Conservation (phyloP, 2,888 invertebrate genomes). For the Syrista parreyssii region DNA sequence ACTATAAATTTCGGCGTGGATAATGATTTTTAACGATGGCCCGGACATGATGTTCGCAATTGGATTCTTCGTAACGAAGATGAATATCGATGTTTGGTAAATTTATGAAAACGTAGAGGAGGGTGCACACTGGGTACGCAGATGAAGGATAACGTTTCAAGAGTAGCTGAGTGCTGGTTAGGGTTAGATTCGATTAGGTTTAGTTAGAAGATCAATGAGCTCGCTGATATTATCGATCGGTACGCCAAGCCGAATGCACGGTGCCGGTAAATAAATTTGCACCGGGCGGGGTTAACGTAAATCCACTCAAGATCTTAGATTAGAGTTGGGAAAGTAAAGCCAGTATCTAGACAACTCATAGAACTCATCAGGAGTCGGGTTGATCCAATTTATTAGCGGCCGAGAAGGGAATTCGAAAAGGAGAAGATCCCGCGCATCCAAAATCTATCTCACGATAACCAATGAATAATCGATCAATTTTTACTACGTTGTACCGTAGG, state of each 20-base stretch:
- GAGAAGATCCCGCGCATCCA: neutral
- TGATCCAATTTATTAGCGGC: conserved; percentile 64
- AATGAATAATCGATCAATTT: neutral
- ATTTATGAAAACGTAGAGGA: neutral
- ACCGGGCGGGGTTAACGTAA: conserved; percentile 42
- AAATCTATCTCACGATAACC: neutral
- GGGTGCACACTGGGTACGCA: neutral
- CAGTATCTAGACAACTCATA: conserved; percentile 56
- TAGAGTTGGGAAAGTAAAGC: conserved; percentile 61
- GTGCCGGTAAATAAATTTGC: conserved; percentile 33
- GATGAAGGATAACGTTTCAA: neutral
- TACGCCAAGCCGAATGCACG: neutral
- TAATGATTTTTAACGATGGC: too few relatives aligned
- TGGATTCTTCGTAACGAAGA: too few relatives aligned
- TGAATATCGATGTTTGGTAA: neutral
- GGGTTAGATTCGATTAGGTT: neutral
- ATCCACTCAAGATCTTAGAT: conserved; percentile 65
- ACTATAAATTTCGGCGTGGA: neutral
- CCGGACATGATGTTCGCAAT: too few relatives aligned
- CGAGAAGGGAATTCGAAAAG: conserved; percentile 23
- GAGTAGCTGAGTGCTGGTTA: neutral
- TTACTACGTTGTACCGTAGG: neutral
- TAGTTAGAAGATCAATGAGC: neutral
- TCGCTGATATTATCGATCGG: neutral
- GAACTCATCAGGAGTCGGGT: conserved; percentile 58